A percentile compares a stretch with the other conserved stretches of the same genome.
phyloP scores from a whole-genome alignment of 2,113 vertebrate genomes.

The Zosterops lateralis region DNA sequence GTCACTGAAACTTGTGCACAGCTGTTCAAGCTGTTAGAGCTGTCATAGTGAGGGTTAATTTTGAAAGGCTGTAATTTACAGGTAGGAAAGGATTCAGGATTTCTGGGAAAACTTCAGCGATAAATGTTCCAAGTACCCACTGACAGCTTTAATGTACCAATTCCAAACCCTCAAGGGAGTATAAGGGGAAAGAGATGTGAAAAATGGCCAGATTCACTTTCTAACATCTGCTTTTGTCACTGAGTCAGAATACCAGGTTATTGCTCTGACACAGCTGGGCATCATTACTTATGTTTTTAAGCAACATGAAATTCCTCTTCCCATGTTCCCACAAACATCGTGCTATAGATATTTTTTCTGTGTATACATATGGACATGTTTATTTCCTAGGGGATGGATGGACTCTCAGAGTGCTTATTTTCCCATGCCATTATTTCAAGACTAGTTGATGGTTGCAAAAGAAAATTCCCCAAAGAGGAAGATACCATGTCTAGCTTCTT shows the following conservation, averaged over 20 bases:
- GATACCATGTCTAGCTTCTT: background rate
- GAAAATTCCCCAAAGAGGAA: background rate
- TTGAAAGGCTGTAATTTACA: background rate
- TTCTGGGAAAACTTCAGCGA: background rate
- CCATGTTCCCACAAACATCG: slow-evolving; percentile 18
- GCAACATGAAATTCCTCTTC: background rate
- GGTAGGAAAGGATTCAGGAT: background rate
- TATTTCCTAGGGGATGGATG: slow-evolving; percentile 30
- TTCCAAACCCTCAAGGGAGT: background rate
- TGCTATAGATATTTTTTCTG: slow-evolving; percentile 24
- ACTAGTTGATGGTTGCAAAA: background rate
- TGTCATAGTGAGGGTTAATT: background rate
- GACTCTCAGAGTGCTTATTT: background rate
- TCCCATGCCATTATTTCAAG: slow-evolving; percentile 38
- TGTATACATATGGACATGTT: slow-evolving; percentile 37
- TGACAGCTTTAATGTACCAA: background rate
- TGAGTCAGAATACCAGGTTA: background rate
- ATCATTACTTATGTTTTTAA: slow-evolving; percentile 36
- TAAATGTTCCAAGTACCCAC: background rate
- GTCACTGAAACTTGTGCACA: background rate
- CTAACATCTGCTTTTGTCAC: slow-evolving; percentile 39
- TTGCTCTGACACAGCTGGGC: slow-evolving; percentile 44
- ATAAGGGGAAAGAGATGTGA: background rate
- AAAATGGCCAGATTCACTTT: background rate
- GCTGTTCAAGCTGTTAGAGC: background rate